Evolutionary conservation across 1,140 invertebrate species (phyloP).

Genomic region (Pemphigus obesinymphae): DNA sequence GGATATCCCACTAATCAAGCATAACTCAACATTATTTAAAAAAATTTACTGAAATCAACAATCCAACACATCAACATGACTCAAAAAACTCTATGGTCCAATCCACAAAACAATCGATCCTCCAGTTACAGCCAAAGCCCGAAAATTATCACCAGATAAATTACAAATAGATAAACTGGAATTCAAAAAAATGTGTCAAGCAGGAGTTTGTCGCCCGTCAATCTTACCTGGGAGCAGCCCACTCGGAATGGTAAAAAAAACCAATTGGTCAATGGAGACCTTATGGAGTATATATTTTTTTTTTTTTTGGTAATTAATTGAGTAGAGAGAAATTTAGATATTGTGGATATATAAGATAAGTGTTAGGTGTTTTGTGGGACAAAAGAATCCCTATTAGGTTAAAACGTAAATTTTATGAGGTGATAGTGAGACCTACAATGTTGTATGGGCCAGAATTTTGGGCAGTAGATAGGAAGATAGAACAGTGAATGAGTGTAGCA

Average conservation of each 20-base stretch:
- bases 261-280: no score
- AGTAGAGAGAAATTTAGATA: no score
- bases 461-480: no score
- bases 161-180: constrained; percentile 46
- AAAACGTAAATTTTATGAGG: no score
- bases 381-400: no score
- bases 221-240: constrained; percentile 52
- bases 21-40: background rate
- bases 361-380: no score
- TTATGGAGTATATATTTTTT: no score
- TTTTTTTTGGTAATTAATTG: no score
- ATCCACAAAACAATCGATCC: constrained; percentile 47
- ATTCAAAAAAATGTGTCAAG: constrained; percentile 48
- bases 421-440: no score
- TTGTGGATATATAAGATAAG: no score
- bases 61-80: constrained; percentile 10
- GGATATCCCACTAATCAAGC: background rate
- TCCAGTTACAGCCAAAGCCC: constrained; percentile 49
- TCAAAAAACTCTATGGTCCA: constrained; percentile 18
- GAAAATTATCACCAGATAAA: constrained; percentile 50
- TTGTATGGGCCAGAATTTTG: no score
- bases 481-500: no score
- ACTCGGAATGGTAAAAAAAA: constrained; percentile 52
- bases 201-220: constrained; percentile 46
- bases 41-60: constrained; percentile 1